Evolutionary conservation across 2,888 invertebrate species (phyloP).

Genomic region (Leuctra nigra): DNA sequence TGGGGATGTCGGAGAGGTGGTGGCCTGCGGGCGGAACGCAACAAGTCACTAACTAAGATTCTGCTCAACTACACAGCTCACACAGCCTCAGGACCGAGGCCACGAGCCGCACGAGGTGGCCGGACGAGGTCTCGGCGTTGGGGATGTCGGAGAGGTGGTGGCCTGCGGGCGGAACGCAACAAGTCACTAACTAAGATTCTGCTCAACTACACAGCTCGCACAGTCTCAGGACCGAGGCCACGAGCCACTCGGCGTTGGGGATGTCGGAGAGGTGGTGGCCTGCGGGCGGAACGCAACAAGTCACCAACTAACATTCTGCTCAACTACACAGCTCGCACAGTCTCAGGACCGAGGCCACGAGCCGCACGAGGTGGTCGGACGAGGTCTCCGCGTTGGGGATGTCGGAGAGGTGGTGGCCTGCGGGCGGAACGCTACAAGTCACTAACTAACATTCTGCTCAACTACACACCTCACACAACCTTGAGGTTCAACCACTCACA

Average conservation of each 20-base stretch:
- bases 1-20: conserved; percentile 11
- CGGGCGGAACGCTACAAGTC: no score
- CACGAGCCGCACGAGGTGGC: conserved; percentile 51
- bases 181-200: no score
- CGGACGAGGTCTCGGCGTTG: conserved; percentile 39
- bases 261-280: conserved; percentile 14
- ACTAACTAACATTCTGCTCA: no score
- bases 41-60: no score
- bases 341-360: conserved; percentile 64
- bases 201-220: no score
- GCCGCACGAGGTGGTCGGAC: conserved; percentile 44
- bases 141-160: conserved; percentile 14
- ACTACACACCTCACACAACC: conserved; percentile 66
- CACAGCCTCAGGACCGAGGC: conserved; percentile 66
- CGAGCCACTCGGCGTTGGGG: conserved; percentile 48
- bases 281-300: no score
- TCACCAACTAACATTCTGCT: no score
- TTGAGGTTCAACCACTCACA: no score
- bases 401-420: conserved; percentile 13
- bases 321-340: conserved; percentile 67
- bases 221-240: conserved; percentile 63
- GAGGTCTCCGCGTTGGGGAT: conserved; percentile 37
- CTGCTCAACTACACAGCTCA: no score
- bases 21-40: no score
- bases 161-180: no score